Evolutionary conservation across 2,113 vertebrate species (phyloP), one percentile per base, ranked within the genome.

Genomic region (Machaerirhynchus nigripectus): DNA sequence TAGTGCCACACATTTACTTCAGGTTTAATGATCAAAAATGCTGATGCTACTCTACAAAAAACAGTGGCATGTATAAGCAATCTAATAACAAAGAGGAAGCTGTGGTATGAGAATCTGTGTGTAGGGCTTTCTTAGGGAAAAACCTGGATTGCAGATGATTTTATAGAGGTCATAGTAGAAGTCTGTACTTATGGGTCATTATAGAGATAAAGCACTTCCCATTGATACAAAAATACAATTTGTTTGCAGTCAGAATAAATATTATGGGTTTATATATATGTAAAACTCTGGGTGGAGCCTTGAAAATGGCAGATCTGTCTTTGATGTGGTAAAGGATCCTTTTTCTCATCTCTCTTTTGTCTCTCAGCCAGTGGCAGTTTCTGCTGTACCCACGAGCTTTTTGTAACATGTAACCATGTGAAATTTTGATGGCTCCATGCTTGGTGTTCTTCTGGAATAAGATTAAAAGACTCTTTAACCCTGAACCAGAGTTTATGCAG

Each of bases 101-200:
- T 56, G 7, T 21, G 5, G 5, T 4, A 1, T 21, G 46, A 60
- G 27, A 68, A 16, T 5, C 16, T 18, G 15, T 7, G 22, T 55
- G 23, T 11, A 18, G 30, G 20, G 8, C 4, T 49, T 12, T 39
- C 19, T 5, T 3, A 11, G 35, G 15, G 28, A 50, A 88, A 60
- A 23, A 12, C 15, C 10, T 47, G 46, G 4, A 28, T 16, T 52
- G n/a, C 13, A n/a, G 16, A 12, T 9, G 53, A 39, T 35, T 60
- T 42, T 46, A 6, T 10, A 23, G 13, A 46, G 7, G 0, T 13
- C 1, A 2, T 15, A 35, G 8, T 39, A 2, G 6, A 33, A 12
- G 6, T 28, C 13, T 49, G 23, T 44, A 53, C 8, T 40, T 57
- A 39, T 0, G 27, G 22, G 37, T 74, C 42, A 5, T 10, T 27